A percentile compares a stretch with the other conserved stretches of the same genome.
These are phyloP conservation scores for Agrochola lota DNA, from an alignment of 2,888 invertebrate genomes.

Conservation along the genomic window DNA sequence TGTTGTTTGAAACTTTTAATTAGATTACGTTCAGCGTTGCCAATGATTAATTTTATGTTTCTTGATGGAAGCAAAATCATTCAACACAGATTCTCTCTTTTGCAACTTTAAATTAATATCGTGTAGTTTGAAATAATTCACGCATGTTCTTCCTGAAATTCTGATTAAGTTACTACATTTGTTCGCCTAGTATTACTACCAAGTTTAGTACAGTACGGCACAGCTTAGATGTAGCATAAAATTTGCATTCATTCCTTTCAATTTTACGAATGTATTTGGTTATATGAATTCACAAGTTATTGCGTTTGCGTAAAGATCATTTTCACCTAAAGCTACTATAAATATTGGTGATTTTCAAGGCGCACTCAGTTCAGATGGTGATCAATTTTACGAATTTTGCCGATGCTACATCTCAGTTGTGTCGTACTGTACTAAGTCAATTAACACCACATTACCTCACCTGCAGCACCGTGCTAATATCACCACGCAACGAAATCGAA, in stretches of 20 bases:
- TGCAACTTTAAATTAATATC: not conserved
- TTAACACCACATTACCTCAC: slow-evolving; percentile 2
- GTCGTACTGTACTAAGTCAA: not conserved
- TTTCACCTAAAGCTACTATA: too few species aligned
- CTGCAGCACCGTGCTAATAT: slow-evolving; percentile 18
- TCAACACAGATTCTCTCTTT: not conserved
- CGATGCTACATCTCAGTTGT: too few species aligned
- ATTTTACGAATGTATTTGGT: too few species aligned
- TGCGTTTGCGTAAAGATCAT: too few species aligned
- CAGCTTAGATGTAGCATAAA: too few species aligned
- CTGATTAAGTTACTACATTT: not conserved
- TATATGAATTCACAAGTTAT: too few species aligned
- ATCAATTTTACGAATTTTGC: too few species aligned
- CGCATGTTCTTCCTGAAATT: not conserved
- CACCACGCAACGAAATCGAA: not conserved
- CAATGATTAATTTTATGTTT: slow-evolving; percentile 22
- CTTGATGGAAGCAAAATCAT: not conserved
- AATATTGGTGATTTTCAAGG: too few species aligned
- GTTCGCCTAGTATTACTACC: not conserved
- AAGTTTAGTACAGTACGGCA: not conserved
- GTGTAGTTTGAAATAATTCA: not conserved
- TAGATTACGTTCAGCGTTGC: not conserved
- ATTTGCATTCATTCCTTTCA: too few species aligned
- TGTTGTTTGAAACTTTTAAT: slow-evolving; percentile 30
- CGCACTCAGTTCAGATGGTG: too few species aligned